Evolutionary conservation across 2,113 vertebrate species (phyloP), one percentile per base, ranked within the genome.

Genomic region (Pholis gunnellus): DNA sequence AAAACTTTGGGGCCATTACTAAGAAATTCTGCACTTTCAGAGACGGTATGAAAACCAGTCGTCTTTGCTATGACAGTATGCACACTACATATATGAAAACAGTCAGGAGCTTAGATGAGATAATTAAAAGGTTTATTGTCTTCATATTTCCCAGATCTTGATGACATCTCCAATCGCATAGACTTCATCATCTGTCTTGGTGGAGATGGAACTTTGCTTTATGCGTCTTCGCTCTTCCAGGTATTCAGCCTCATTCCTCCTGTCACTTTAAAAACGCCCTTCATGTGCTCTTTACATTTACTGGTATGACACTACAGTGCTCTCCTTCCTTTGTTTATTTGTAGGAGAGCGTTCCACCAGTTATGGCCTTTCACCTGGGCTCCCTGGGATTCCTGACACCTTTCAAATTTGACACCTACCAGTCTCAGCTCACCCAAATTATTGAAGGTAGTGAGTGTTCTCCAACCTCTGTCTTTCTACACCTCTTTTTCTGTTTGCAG

Each of bases 1-100:
- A 98, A 76, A 96, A 95, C 90, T 98, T 99, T 56, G 96, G 95
- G 77, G 92, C 96, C 44, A 93, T 97, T 66, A 97, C 97, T 54
- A 98, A 96, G 93, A 98, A 96, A 78, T 98, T 99, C 92, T 99
- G 98, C 95, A 99, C 98, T 81, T 99, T 99, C 91, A 95, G 96
- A 84, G 98, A 99, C 96, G 98, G 98, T 96, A 81, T 0, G 42
- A 63, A 36, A 48, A 52, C 9, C 22, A 1, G 1, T 13, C 13
- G 4, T n/a, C 6, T 61, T 69, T 61, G 1, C 3, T 36, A 1
- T 54, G 36, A 20, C 15, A 18, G 27, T 54, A 6, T 50, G n/a
- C 15, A 34, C 29, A n/a, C 22, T n/a, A n/a, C n/a, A n/a, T n/a
- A n/a, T n/a, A n/a, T n/a, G 11, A 56, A 31, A 25, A 13, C 9